Conservation (phyloP, 2,888 invertebrate species). For the Sturmia bella region DNA sequence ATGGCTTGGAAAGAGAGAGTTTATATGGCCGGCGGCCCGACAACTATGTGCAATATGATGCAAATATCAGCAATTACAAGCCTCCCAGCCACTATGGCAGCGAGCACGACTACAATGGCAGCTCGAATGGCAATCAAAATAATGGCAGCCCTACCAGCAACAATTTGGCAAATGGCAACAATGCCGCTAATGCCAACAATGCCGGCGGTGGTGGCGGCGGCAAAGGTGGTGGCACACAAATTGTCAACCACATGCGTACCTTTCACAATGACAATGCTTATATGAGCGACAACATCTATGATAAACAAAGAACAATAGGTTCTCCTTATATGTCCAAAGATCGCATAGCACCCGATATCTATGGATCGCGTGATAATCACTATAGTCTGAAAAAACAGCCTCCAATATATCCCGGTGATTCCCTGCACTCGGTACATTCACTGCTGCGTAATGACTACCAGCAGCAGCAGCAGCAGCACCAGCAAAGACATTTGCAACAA, state of each 20-base stretch:
- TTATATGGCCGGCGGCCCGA: slow-evolving; percentile 78
- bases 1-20: slow-evolving; percentile 77
- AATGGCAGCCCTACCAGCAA: slow-evolving; percentile 70
- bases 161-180: slow-evolving; percentile 70
- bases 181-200: slow-evolving; percentile 7
- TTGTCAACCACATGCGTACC: slow-evolving; percentile 80
- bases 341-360: slow-evolving; percentile 81
- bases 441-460: slow-evolving; percentile 81
- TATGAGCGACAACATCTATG: slow-evolving; percentile 80
- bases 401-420: slow-evolving; percentile 77
- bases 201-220: slow-evolving; percentile 73
- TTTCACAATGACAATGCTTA: slow-evolving; percentile 80
- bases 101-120: slow-evolving; percentile 79
- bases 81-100: slow-evolving; percentile 81
- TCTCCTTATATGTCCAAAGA: slow-evolving; percentile 82
- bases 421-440: slow-evolving; percentile 81
- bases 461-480: slow-evolving; percentile 75
- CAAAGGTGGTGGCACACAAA: slow-evolving; percentile 78
- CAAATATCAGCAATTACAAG: slow-evolving; percentile 75
- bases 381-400: slow-evolving; percentile 79
- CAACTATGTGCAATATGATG: slow-evolving; percentile 78
- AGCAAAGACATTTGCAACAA: slow-evolving; percentile 80
- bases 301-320: slow-evolving; percentile 79
- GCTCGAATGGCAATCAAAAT: slow-evolving; percentile 67
- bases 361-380: slow-evolving; percentile 80